Percentiles rank a stretch among this genome's conserved stretches.
Conservation (phyloP, 2,113 vertebrate genomes). For the Clarias batrachus region DNA sequence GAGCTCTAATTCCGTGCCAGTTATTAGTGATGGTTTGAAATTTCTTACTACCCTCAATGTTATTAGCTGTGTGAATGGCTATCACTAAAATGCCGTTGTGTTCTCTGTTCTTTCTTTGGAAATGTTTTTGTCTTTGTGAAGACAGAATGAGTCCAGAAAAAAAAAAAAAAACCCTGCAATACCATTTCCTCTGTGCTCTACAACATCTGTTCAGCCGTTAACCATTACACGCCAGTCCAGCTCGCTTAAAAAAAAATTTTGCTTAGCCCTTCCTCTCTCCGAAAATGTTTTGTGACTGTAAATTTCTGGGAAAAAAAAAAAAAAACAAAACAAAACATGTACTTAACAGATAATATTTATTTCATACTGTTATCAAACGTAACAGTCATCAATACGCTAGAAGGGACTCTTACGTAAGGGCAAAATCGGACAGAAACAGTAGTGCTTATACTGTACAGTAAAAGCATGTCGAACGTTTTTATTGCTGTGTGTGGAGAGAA, state of each 20-base stretch:
- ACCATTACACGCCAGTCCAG: neutral
- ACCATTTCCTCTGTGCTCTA: neutral
- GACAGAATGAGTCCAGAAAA: neutral
- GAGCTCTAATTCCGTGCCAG: neutral
- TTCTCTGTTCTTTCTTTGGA: neutral
- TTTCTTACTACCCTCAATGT: neutral
- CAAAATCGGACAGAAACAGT: neutral
- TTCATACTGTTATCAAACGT: neutral
- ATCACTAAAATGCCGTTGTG: neutral
- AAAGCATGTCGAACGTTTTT: neutral
- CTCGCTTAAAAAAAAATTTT: neutral
- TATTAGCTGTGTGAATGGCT: neutral
- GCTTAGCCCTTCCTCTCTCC: neutral
- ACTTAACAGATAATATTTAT: neutral
- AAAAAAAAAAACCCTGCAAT: neutral
- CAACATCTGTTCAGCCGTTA: slow-evolving; percentile 4
- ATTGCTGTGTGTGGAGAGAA: neutral
- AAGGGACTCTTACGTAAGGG: neutral
- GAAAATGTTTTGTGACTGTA: neutral
- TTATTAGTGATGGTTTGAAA: neutral
- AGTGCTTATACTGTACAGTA: neutral
- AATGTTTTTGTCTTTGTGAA: neutral
- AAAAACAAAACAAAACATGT: neutral
- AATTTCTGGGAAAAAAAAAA: neutral
- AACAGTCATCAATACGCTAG: neutral